Evolutionary conservation across 2,113 vertebrate species (phyloP).

Genomic region (Caretta caretta): DNA sequence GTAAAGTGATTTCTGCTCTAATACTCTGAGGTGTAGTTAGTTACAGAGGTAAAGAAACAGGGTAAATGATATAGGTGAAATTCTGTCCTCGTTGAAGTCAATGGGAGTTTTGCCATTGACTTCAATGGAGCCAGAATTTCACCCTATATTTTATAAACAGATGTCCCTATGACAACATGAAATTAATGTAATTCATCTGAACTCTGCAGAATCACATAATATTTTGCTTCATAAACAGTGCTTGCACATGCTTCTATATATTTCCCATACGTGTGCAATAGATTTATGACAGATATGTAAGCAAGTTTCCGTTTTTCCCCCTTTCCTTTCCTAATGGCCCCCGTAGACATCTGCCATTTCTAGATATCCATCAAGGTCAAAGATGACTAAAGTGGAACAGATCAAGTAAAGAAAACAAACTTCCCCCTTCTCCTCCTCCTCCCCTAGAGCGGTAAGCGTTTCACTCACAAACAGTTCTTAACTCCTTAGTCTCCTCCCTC

Average conservation of each 20-base stretch:
- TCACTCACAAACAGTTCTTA: not conserved
- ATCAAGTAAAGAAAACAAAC: not conserved
- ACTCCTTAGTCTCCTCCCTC: not conserved
- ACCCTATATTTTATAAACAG: not conserved
- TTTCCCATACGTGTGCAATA: not conserved
- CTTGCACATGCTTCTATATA: not conserved
- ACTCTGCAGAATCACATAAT: not conserved
- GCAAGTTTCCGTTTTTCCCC: not conserved
- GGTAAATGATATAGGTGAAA: not conserved
- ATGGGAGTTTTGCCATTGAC: not conserved
- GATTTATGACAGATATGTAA: not conserved
- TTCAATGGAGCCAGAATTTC: not conserved
- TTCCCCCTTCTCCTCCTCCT: not conserved
- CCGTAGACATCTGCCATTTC: not conserved
- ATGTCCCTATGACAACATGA: not conserved
- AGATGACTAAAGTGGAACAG: not conserved
- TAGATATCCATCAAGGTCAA: not conserved
- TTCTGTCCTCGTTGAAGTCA: not conserved
- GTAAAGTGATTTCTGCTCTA: not conserved
- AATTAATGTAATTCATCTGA: not conserved
- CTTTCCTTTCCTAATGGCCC: not conserved
- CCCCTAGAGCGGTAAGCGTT: not conserved
- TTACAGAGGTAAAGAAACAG: not conserved
- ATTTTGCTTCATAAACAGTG: not conserved
- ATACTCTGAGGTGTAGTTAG: not conserved